Percentiles rank a stretch among this genome's conserved stretches.
These are phyloP conservation scores for Macroglossus sobrinus DNA, from an alignment of 2,113 vertebrate species.

Conservation along the genomic window DNA sequence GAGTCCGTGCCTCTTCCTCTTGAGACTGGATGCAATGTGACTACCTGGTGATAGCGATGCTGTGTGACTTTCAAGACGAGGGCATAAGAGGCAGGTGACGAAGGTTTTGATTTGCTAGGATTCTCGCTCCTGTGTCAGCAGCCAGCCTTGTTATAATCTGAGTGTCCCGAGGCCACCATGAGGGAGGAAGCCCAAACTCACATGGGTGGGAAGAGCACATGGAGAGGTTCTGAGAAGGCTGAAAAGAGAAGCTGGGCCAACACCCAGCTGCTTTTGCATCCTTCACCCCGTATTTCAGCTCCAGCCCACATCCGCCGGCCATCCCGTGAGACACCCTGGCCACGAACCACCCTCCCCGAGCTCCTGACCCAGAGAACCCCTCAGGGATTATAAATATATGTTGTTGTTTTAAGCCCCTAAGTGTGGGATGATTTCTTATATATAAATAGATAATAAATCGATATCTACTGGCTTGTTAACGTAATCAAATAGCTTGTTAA, in stretches of 20 bases:
- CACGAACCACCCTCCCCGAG: background rate
- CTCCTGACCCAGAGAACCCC: background rate
- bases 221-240: background rate
- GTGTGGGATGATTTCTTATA: background rate
- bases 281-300: background rate
- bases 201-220: background rate
- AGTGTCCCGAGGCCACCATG: too few relatives aligned
- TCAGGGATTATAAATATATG: background rate
- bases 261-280: background rate
- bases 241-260: background rate
- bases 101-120: background rate
- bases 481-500: background rate
- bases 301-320: background rate
- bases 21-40: background rate
- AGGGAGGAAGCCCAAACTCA: background rate
- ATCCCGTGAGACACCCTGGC: background rate
- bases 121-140: background rate
- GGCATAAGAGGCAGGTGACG: background rate
- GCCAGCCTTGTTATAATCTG: background rate
- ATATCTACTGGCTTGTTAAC: background rate
- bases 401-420: background rate
- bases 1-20: background rate
- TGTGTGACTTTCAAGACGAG: background rate
- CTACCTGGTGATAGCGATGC: fast-evolving
- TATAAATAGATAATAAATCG: background rate